Base-by-base conservation (phyloP, 2,888 invertebrate species). In the Horisme vitalbata region DNA sequence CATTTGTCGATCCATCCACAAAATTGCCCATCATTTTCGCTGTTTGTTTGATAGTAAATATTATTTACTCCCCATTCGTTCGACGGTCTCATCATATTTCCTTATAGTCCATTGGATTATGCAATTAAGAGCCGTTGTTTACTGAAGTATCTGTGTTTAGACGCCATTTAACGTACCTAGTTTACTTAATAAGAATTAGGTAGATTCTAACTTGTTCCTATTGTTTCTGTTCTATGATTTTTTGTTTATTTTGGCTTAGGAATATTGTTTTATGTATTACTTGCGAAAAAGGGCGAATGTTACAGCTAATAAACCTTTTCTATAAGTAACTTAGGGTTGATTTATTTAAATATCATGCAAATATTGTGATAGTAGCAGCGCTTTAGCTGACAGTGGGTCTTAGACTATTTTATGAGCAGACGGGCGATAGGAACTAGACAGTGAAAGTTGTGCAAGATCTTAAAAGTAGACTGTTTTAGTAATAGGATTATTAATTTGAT, bases 391-490 rank as follows among this genome's bases (percentile, higher is more conserved):
- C 28, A 23, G n/a, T 10, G 10, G 18, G 10, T 11, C 14, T 35
- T 8, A 15, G 20, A 20, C 12, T 4, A 38, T 27, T 36, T 33
- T 27, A 37, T 12, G 23, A 38, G 28, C 33, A 4, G 23, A 45
- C 33, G 6, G 23, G 37, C 12, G 26, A 15, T 30, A 47, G 45
- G 45, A 57, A 49, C 52, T 41, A 54, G 53, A 41, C 31, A 44
- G 55, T 52, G 52, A 57, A 57, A 58, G 55, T 58, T 46, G 43
- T 44, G 41, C 36, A 49, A 52, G 41, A 34, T 51, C 47, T 49
- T n/a, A 49, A 41, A 31, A 26, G 33, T 41, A 37, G 41, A 30
- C 37, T 35, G 48, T 48, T 46, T 50, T 39, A 39, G 18, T 50
- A 51, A 44, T 48, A 37, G 41, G 32, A 41, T 45, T 45, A 41